Base-by-base conservation (phyloP, 2,113 vertebrate genomes). In the Pica pica region DNA sequence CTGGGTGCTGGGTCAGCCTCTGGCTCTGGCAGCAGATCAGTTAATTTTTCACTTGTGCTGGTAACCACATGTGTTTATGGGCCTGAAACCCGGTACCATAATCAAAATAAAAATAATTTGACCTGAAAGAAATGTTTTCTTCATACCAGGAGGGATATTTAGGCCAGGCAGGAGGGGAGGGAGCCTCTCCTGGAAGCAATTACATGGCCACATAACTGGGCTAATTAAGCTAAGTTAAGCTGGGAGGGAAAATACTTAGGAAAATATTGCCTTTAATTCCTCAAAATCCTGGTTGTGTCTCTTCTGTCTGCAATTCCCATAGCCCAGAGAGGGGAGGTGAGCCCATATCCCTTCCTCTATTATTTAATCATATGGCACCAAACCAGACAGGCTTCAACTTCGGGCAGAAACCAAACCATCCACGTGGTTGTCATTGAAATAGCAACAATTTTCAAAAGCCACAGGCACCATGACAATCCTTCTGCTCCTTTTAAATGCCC, bases 101-200 rank as follows among this genome's bases (percentile, higher is more conserved):
- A 88, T 83, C 35, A 64, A 94, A 95, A 94, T 82, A 82, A 85
- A 84, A 96, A 90, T 56, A 85, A 96, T 92, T 70, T 83, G 93
- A 93, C 78, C 75, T 70, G 79, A 90, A 95, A 95, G 60, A 91
- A 94, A 69, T 75, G 69, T 94, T 96, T 95, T 75, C 83, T 92
- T 95, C 89, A 59, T 94, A 92, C 67, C 39, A 13, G 42, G 63
- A 94, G 63, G 79, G 79, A 39, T 90, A 92, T 94, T 92, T 79
- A 69, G 86, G 90, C 90, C 94, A 83, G 50, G 90, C 85, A 90
- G 92, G 90, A 93, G 85, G 63, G 90, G 39, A 89, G 39, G 46
- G 90, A 88, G 71, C 83, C 0, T 0, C 68, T 94, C 90, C 94
- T 96, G 95, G 94, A 97, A 96, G 94, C 95, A 96, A 93, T 94